Evolutionary conservation across 2,113 vertebrate genomes (phyloP).

Genomic region (Takifugu flavidus): DNA sequence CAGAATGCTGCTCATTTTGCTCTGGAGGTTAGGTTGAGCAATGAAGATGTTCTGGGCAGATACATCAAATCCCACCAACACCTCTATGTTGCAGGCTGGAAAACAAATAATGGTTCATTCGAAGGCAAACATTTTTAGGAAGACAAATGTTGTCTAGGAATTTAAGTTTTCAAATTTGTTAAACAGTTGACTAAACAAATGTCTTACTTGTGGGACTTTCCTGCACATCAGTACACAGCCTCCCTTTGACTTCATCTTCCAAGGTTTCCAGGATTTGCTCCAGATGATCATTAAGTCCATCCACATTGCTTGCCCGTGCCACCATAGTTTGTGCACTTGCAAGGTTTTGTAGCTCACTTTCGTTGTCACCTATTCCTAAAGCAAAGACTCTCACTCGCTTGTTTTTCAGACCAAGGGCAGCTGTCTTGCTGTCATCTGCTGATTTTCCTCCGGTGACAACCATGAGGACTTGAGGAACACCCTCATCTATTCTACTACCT

Average conservation of each 20-base stretch:
- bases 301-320: conserved; percentile 76
- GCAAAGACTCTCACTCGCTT: conserved; percentile 84
- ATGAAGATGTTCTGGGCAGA: conserved; percentile 81
- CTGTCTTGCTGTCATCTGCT: conserved; percentile 78
- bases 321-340: conserved; percentile 80
- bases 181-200: neutral
- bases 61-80: conserved; percentile 92
- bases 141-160: neutral
- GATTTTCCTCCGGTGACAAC: conserved; percentile 86
- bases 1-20: conserved; percentile 78
- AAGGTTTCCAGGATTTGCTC: conserved; percentile 86
- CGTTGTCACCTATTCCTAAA: conserved; percentile 80
- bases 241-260: conserved; percentile 82
- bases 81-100: conserved; percentile 85
- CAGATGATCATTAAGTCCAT: conserved; percentile 84
- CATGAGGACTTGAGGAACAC: conserved; percentile 88
- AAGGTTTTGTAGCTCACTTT: conserved; percentile 79
- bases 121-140: neutral
- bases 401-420: conserved; percentile 76
- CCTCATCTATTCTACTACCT: conserved; percentile 84
- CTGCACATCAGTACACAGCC: conserved; percentile 64
- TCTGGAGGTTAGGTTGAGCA: conserved; percentile 81
- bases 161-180: neutral
- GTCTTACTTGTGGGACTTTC: conserved; percentile 74
- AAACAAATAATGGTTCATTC: conserved; percentile 27